Evolutionary conservation across 2,797 vertebrate species (phyloP), one percentile per base, ranked within the genome.

Genomic region (Enoplosus armatus): DNA sequence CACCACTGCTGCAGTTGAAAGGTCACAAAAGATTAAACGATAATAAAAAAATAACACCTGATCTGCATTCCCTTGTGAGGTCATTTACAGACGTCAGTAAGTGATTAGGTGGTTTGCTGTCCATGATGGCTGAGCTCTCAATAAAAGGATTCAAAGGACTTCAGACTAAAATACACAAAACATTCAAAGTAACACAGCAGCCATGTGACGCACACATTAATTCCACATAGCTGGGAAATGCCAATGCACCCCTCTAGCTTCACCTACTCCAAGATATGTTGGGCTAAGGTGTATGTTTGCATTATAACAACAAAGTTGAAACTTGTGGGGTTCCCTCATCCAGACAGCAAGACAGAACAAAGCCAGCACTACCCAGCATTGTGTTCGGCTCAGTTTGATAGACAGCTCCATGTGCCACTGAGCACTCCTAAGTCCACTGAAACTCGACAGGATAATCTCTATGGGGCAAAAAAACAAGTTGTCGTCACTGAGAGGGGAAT

Each of bases 351-450:
- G 67, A 74, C 65, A 50, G 65, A 78, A 85, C 81, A 89, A 88
- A 91, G 75, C 53, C 74, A 50, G 67, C 51, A 71, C 51, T 77
- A 53, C 14, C 35, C 75, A 54, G 67, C 77, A 82, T 88, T 90
- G 89, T 91, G 80, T 67, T 71, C n/a, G 27, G 70, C 59, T 80
- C 63, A 18, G n/a, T 86, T 92, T 95, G 93, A 95, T 16, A 15
- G 94, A 94, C 94, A 94, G 91, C 79, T 79, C 86, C 93, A 94
- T 90, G 91, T 95, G 94, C 51, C 16, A 29, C 76, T 9, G 68
- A 88, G 87, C 76, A 27, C 80, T 50, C 51, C 47, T 89, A 86
- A 90, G 47, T 88, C 90, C 87, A 58, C 80, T 92, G 90, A 93
- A 91, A 93, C 92, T 85, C 75, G 12, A 86, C 80, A 60, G 66